phyloP scores from a whole-genome alignment of 2,888 invertebrate genomes.

The Campoplex capitator region DNA sequence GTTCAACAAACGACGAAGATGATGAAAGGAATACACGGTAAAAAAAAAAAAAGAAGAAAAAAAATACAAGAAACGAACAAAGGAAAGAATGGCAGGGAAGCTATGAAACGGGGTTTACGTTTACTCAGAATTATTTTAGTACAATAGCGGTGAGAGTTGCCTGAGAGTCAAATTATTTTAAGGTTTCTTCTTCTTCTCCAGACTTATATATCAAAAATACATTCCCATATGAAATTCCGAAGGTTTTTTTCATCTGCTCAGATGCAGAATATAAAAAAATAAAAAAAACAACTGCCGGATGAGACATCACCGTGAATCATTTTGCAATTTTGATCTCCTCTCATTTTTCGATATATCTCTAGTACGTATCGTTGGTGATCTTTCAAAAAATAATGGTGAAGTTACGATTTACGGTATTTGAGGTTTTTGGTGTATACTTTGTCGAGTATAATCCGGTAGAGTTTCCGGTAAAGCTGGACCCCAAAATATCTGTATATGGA shows the following conservation, averaged over 20 bases:
- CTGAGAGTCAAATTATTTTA: constrained; percentile 44
- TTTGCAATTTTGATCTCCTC: not conserved
- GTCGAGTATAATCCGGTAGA: constrained; percentile 20
- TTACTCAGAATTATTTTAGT: constrained; percentile 34
- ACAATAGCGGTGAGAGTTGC: constrained; percentile 21
- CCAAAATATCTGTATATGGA: not conserved
- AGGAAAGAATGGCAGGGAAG: constrained; percentile 5
- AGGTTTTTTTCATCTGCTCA: not conserved
- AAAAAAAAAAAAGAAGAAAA: not conserved
- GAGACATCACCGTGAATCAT: not conserved
- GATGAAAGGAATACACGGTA: constrained; percentile 68
- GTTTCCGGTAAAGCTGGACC: constrained; percentile 10
- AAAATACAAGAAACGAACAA: constrained; percentile 21
- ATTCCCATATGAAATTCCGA: not conserved
- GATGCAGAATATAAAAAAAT: too few species aligned
- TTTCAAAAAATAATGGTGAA: constrained; percentile 31
- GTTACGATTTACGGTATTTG: not conserved
- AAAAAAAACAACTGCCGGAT: not conserved
- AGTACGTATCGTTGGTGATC: not conserved
- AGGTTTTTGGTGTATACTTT: constrained; percentile 21
- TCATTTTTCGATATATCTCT: not conserved
- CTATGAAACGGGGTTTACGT: constrained; percentile 10
- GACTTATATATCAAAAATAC: not conserved
- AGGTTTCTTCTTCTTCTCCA: not conserved
- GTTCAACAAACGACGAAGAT: constrained; percentile 34